Evolutionary conservation across 2,888 invertebrate genomes (phyloP), one percentile per base, ranked within the genome.

Genomic region (Galeruca laticollis): DNA sequence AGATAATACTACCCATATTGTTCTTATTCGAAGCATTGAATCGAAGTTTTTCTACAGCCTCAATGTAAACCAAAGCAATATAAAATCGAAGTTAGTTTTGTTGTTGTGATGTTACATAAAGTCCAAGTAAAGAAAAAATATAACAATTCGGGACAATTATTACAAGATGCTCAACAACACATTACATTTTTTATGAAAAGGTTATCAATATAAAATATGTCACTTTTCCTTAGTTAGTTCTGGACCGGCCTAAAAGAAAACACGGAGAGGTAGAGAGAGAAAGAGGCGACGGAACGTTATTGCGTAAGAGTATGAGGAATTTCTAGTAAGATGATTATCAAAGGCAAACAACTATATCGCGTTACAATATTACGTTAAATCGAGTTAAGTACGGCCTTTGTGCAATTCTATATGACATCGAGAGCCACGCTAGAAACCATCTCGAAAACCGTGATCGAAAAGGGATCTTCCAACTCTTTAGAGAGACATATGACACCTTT

Each of bases 291-390:
- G 52, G 59, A 47, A 57, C 35, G 57, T 65, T 68, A 74, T 72
- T 70, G 70, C 71, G 67, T 71, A 74, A 71, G 51, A 51, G 71
- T 67, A 69, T 65, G 69, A 72, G 67, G 70, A 69, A 72, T 74
- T 72, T 71, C 71, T 68, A 70, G 77, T 77, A 78, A 76, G 74
- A 73, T 68, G 76, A 76, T 72, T 75, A 78, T 75, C 77, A 76
- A 77, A 75, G 76, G 73, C 73, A 73, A 78, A 77, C 73, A 75
- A 73, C 74, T 71, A 68, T 77, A 78, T 79, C 76, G 72, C 71
- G 75, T 79, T 79, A 77, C 76, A 75, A 77, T 77, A 78, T 79
- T 76, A 75, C 75, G 75, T 74, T 74, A 76, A 77, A 79, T 77
- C 74, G 71, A 76, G 75, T 74, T 71, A 74, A 75, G 74, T 76